Evolutionary conservation across 1,140 invertebrate species (phyloP), one percentile per base, ranked within the genome.

Genomic region (Trichonephila inaurata): DNA sequence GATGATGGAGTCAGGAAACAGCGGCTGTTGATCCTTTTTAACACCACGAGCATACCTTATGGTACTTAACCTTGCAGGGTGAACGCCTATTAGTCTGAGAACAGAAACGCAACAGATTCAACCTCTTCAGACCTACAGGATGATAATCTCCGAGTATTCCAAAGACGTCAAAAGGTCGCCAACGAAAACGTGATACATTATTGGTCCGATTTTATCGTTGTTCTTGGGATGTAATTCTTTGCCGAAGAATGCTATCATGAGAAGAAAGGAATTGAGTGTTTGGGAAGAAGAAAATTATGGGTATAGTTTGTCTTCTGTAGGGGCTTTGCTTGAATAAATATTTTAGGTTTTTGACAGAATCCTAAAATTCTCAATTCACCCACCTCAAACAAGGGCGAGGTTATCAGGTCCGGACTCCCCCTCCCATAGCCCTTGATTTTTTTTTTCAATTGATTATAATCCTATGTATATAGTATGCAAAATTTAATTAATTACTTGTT

Each of bases 141-240:
- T 33, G 16, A 77, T 16, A 77, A 28, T 77, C 28, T 77, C 69
- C 14, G 16, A 33, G 14, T 77, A 77, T 77, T 33, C 69, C 7
- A 16, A 12, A 24, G 16, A 77, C 12, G 69, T 77, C 69, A 24
- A 77, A 77, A 77, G 69, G 69, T 77, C 69, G 69, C 16, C 5
- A 33, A 77, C 69, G 69, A 77, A 77, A 77, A 77, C 69, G 69
- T 77, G 69, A 77, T 28, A 77, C 69, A 77, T 77, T 24, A 77
- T 77, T 77, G 69, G 69, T 77, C 69, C 69, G 69, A 77, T 77
- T 77, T 77, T 77, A 77, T 77, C 69, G 69, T 77, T 33, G 69
- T 16, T 24, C 14, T 77, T 28, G 40, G 12, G 28, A 24, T 77
- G 24, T 6, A 40, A 33, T 33, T 77, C 24, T 77, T 77, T 33